A percentile compares a stretch with the other conserved stretches of the same genome.
Evolutionary conservation across 2,113 vertebrate genomes (phyloP).

Genomic region (Leucoraja erinaceus): DNA sequence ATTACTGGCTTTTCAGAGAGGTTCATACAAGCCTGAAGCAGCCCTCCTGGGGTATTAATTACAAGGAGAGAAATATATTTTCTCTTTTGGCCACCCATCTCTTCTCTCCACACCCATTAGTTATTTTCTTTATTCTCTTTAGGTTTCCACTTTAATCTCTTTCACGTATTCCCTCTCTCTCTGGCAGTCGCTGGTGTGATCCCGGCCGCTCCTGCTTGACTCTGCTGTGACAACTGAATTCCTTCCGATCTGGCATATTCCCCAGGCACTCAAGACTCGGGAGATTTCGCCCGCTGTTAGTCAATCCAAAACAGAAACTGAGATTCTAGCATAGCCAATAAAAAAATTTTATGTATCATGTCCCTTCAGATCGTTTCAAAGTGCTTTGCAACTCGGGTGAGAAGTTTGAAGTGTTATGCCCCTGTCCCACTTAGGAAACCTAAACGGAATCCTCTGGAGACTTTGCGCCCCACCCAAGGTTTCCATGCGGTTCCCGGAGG

Average conservation of each 20-base stretch:
- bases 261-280: not conserved
- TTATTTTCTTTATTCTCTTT: constrained; percentile 10
- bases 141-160: not conserved
- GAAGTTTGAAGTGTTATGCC: too few relatives aligned
- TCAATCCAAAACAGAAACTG: not conserved
- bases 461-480: too few relatives aligned
- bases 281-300: not conserved
- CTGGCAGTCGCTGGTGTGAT: not conserved
- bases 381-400: too few relatives aligned
- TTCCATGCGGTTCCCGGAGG: too few relatives aligned
- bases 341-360: too few relatives aligned
- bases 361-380: too few relatives aligned
- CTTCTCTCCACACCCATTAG: not conserved
- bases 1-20: not conserved
- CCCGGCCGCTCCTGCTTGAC: not conserved
- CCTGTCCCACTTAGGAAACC: too few relatives aligned
- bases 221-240: not conserved
- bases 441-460: too few relatives aligned
- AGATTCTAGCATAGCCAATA: too few relatives aligned
- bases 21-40: not conserved
- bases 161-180: not conserved
- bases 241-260: not conserved
- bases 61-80: not conserved
- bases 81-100: too few relatives aligned
- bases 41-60: not conserved